Percentiles rank a stretch among this genome's conserved stretches.
These are phyloP conservation scores for Aegotheles bennettii DNA, from an alignment of 2,113 vertebrate genomes.

Conservation along the genomic window DNA sequence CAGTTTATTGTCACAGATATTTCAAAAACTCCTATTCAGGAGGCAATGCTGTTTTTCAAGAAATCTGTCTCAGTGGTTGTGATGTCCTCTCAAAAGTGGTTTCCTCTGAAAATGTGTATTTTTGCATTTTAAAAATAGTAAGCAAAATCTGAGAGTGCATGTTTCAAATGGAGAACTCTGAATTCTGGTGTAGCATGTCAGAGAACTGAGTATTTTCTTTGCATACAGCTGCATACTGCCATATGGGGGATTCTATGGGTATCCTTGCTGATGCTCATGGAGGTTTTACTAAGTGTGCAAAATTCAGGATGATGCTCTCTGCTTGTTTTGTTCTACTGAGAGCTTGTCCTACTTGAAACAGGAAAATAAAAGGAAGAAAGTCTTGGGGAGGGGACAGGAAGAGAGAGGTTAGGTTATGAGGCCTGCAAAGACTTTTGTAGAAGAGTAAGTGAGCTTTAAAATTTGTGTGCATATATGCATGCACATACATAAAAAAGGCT, in stretches of 20 bases:
- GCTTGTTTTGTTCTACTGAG: neutral
- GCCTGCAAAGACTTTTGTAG: neutral
- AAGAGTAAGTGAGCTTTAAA: neutral
- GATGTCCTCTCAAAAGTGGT: neutral
- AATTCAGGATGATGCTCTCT: neutral
- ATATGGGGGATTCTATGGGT: neutral
- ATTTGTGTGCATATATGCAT: neutral
- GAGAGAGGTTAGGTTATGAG: neutral
- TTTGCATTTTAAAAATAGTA: neutral
- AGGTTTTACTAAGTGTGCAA: neutral
- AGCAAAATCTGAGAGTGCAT: neutral
- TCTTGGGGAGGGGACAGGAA: neutral
- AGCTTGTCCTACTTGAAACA: neutral
- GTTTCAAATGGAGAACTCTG: neutral
- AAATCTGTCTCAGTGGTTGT: neutral
- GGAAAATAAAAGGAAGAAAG: neutral
- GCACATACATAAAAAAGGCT: neutral
- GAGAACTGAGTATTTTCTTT: neutral
- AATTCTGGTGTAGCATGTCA: no score
- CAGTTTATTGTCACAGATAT: neutral
- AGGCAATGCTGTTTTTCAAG: neutral
- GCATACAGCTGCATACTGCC: accelerated
- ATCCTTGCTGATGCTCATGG: neutral
- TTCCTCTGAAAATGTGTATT: neutral
- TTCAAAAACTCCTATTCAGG: neutral